Percentiles rank a stretch among this genome's conserved stretches.
Conservation (phyloP, 2,888 invertebrate species). For the Chrysolina haemoptera region DNA sequence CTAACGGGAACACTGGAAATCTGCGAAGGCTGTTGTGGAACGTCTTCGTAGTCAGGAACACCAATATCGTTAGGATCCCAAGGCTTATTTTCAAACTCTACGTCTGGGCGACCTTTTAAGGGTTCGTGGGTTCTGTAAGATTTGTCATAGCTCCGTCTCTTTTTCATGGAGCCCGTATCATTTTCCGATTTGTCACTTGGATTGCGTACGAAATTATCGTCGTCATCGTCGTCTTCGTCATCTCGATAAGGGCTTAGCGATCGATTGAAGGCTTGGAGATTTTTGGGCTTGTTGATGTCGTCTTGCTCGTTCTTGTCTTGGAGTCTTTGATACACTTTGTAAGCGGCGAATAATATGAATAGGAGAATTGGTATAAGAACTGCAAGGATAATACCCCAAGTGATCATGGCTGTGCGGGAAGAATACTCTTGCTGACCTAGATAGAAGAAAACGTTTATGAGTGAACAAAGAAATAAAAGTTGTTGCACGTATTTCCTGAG, state of each 20-base stretch:
- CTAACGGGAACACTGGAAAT: conserved; percentile 46
- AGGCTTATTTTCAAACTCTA: conserved; percentile 86
- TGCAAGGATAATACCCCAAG: conserved; percentile 83
- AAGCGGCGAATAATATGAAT: conserved; percentile 74
- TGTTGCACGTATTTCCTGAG: too few species aligned
- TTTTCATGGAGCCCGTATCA: conserved; percentile 68
- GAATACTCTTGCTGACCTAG: conserved; percentile 87
- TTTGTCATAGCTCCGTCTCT: conserved; percentile 84
- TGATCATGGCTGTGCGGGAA: conserved; percentile 81
- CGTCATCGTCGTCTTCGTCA: conserved; percentile 58
- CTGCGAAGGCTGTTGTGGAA: conserved; percentile 18
- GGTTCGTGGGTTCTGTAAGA: conserved; percentile 90
- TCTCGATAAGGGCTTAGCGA: conserved; percentile 51
- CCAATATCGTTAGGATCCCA: conserved; percentile 79
- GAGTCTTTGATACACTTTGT: conserved; percentile 75
- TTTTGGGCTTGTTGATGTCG: conserved; percentile 37
- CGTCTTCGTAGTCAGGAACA: conserved; percentile 35
- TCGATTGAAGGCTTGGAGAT: conserved; percentile 38
- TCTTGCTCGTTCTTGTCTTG: conserved; percentile 61
- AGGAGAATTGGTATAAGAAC: conserved; percentile 84
- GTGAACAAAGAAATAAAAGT: too few species aligned
- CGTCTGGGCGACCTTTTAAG: conserved; percentile 78
- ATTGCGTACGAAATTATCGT: conserved; percentile 61
- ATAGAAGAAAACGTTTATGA: conserved; percentile 24
- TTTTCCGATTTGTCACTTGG: conserved; percentile 53